Conservation (phyloP, 2,888 invertebrate species). For the Drosophila engyochracea region DNA sequence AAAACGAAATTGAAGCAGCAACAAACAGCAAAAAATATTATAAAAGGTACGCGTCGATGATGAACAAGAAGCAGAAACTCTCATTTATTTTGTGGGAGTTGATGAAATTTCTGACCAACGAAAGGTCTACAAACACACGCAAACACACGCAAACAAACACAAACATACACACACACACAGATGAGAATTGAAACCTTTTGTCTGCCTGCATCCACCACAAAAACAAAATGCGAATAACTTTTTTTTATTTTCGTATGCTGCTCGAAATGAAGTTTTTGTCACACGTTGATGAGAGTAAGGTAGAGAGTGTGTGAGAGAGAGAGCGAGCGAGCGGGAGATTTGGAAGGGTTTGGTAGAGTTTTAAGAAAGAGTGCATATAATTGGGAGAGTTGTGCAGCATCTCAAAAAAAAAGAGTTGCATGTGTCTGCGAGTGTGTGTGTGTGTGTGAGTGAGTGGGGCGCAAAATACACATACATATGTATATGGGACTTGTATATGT, state of each 20-base stretch:
- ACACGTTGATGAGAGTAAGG: conserved; percentile 16
- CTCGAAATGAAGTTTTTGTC: conserved; percentile 54
- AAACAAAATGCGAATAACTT: conserved; percentile 32
- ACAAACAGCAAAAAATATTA: conserved; percentile 40
- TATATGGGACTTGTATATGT: conserved; percentile 2
- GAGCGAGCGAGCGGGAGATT: conserved; percentile 10
- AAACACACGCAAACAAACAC: not conserved
- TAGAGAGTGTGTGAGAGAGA: conserved; percentile 33
- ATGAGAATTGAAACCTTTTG: conserved; percentile 27
- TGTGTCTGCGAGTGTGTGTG: conserved; percentile 18
- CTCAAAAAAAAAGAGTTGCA: conserved; percentile 25
- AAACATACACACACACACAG: not conserved
- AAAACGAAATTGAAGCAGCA: conserved; percentile 39
- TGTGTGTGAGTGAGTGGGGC: conserved; percentile 28
- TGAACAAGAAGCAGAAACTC: conserved; percentile 27
- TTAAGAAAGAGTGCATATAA: conserved; percentile 29
- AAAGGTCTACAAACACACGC: conserved; percentile 50
- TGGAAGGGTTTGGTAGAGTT: conserved; percentile 49
- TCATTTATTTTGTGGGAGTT: conserved; percentile 7
- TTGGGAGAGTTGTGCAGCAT: conserved; percentile 69
- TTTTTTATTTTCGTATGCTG: conserved; percentile 25
- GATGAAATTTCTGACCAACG: conserved; percentile 11
- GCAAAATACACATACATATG: conserved; percentile 15
- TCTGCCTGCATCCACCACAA: conserved; percentile 43
- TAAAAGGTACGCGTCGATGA: conserved; percentile 40